These are phyloP conservation scores for Grallaria varia DNA, from an alignment of 2,113 vertebrate species.

Conservation along the genomic window DNA sequence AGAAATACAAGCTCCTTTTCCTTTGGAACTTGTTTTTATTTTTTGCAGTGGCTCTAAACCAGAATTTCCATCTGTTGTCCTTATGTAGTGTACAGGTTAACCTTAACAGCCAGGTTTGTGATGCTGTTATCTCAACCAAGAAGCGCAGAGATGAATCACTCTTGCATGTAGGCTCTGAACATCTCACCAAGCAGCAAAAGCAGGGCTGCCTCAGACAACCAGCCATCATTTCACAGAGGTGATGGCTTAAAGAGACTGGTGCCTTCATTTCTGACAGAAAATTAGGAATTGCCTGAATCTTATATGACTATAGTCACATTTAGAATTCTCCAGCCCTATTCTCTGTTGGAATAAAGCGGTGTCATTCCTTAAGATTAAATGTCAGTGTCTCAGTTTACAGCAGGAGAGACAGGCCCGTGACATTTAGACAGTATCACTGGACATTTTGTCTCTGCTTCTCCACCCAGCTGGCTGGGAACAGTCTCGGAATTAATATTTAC, in stretches of 20 bases:
- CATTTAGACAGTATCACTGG: not conserved
- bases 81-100: constrained; percentile 82
- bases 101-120: constrained; percentile 55
- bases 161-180: not conserved
- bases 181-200: not conserved
- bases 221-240: not conserved
- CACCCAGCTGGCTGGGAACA: not conserved
- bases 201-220: not conserved
- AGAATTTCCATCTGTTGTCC: constrained; percentile 92
- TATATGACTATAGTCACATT: too few relatives aligned
- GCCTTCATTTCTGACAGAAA: not conserved
- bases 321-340: not conserved
- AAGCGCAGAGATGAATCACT: constrained; percentile 30
- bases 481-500: accelerated
- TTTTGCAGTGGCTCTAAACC: constrained; percentile 82
- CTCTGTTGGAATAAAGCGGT: not conserved
- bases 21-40: constrained; percentile 81
- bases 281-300: not conserved
- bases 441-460: not conserved
- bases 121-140: constrained; percentile 70
- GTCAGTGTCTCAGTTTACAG: not conserved
- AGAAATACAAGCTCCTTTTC: constrained; percentile 86
- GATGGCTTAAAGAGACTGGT: not conserved
- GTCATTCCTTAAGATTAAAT: not conserved
- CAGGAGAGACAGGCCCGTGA: accelerated